These are phyloP conservation scores for Nilaparvata lugens DNA, from an alignment of 1,140 invertebrate species.

Conservation along the genomic window DNA sequence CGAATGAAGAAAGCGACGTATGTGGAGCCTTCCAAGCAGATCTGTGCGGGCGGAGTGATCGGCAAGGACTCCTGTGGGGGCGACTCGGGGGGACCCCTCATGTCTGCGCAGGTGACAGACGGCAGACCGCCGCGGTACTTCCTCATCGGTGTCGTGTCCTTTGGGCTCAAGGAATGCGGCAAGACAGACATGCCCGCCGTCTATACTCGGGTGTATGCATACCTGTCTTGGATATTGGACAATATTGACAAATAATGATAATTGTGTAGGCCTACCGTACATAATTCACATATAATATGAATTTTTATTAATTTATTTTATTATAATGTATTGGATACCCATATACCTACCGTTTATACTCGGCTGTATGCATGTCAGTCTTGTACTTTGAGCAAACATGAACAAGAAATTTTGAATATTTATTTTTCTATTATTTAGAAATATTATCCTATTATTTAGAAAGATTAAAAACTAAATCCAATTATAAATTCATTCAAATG, in stretches of 20 bases:
- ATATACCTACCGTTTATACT: no score
- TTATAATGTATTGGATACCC: no score
- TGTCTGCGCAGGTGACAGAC: constrained; percentile 35
- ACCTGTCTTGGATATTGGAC: constrained; percentile 51
- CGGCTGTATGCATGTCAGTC: no score
- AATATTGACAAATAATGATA: not conserved
- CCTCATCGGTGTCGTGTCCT: constrained; percentile 51
- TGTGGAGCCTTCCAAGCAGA: constrained; percentile 16
- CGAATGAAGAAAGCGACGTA: not conserved
- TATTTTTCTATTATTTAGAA: no score
- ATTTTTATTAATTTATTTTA: no score
- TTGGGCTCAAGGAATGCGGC: constrained; percentile 46
- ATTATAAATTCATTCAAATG: no score
- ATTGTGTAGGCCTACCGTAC: no score
- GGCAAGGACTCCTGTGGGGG: constrained; percentile 50
- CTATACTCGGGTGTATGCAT: constrained; percentile 55
- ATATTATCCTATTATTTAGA: no score
- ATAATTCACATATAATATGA: no score
- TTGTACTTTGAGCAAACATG: no score
- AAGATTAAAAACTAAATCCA: no score
- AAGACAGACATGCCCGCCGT: constrained; percentile 44
- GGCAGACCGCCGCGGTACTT: constrained; percentile 43
- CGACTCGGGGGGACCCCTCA: constrained; percentile 51
- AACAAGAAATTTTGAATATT: no score
- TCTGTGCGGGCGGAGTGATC: constrained; percentile 33